phyloP scores from a whole-genome alignment of 2,797 vertebrate genomes.

The Eulemur coronatus region DNA sequence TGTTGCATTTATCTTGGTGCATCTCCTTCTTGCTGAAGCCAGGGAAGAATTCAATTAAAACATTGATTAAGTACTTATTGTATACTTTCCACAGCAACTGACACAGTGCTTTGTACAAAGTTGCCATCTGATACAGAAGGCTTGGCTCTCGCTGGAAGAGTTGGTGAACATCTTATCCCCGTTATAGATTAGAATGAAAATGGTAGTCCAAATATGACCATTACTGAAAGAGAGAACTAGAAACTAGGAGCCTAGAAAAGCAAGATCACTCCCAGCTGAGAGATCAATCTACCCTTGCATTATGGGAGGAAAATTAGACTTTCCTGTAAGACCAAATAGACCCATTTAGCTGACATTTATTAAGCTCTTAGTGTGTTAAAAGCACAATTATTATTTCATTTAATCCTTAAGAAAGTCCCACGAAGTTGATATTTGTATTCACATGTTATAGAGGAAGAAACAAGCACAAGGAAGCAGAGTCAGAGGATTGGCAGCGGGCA shows the following conservation, averaged over 20 bases:
- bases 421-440: background rate
- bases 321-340: background rate
- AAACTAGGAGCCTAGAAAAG: background rate
- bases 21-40: background rate
- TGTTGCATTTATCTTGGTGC: background rate
- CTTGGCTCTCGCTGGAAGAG: background rate
- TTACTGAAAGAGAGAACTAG: background rate
- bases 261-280: background rate
- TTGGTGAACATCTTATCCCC: background rate
- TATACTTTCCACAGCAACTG: background rate
- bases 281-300: background rate
- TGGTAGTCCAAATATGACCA: background rate
- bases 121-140: background rate
- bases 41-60: background rate
- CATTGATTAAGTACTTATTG: background rate
- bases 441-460: background rate
- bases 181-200: background rate
- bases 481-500: background rate
- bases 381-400: background rate
- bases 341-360: background rate
- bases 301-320: background rate
- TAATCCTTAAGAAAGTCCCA: background rate
- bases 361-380: background rate
- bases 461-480: background rate
- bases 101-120: background rate